Conservation (phyloP, 2,797 vertebrate genomes). For the Carduelis carduelis region DNA sequence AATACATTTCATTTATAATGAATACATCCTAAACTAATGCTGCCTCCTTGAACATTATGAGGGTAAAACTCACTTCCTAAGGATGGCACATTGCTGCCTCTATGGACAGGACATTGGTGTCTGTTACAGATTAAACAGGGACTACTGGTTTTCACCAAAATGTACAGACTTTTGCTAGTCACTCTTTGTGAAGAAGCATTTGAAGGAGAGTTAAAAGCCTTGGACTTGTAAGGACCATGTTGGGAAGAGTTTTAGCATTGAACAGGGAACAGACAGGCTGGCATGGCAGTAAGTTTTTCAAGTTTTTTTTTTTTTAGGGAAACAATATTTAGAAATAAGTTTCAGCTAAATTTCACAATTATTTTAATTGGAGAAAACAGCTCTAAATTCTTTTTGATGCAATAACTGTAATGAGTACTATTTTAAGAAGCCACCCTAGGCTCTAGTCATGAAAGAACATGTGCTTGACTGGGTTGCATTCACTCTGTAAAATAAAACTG, state of each 20-base stretch:
- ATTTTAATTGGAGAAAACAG: not conserved
- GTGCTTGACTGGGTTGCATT: not conserved
- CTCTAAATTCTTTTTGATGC: not conserved
- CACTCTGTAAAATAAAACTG: not conserved
- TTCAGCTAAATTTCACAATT: not conserved
- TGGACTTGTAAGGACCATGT: not conserved
- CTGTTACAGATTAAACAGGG: not conserved
- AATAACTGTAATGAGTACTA: not conserved
- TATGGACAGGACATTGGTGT: not conserved
- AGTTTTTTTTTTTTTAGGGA: not conserved
- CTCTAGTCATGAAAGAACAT: slow-evolving; percentile 2
- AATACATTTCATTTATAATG: not conserved
- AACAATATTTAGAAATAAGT: not conserved
- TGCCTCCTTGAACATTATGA: not conserved
- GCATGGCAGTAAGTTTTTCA: not conserved
- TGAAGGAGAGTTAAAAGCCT: not conserved
- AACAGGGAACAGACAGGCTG: not conserved
- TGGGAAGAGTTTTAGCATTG: not conserved
- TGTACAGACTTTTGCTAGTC: not conserved
- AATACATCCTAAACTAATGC: not conserved
- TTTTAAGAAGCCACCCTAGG: slow-evolving; percentile 25
- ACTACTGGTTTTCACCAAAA: not conserved
- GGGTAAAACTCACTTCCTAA: not conserved
- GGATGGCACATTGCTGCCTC: not conserved
- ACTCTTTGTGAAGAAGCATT: not conserved